Evolutionary conservation across 2,888 invertebrate species (phyloP).

Genomic region (Noctua janthina): DNA sequence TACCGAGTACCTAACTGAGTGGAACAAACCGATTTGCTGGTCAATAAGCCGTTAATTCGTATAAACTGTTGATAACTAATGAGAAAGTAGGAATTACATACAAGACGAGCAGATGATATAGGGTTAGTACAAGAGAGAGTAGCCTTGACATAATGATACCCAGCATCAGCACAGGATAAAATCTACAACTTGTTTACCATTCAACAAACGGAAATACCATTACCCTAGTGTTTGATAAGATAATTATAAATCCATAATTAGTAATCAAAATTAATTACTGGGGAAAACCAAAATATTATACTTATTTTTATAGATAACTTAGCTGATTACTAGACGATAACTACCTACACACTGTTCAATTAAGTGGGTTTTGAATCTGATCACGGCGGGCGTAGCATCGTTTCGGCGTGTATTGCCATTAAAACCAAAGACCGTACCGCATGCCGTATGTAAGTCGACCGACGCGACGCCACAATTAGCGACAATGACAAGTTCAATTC

Average conservation of each 20-base stretch:
- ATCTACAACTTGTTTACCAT: slow-evolving; percentile 27
- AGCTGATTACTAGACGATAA: slow-evolving; percentile 11
- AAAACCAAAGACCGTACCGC: neutral
- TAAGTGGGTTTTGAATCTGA: neutral
- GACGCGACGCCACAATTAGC: neutral
- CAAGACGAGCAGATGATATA: neutral
- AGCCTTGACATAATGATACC: neutral
- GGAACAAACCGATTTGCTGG: neutral
- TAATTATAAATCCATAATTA: slow-evolving; percentile 20
- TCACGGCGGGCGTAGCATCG: neutral
- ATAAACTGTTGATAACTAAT: neutral
- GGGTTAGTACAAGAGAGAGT: neutral
- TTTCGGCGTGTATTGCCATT: neutral
- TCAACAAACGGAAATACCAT: slow-evolving; percentile 18
- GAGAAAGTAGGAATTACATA: neutral
- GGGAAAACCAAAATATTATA: slow-evolving; percentile 19
- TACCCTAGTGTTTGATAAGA: slow-evolving; percentile 27
- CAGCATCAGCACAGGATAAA: neutral
- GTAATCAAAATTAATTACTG: slow-evolving; percentile 24
- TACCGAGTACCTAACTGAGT: neutral
- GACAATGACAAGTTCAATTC: neutral
- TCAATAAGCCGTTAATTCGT: neutral
- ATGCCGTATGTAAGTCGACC: neutral
- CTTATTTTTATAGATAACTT: slow-evolving; percentile 9
- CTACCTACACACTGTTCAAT: neutral